Conservation (phyloP, 2,113 vertebrate genomes). For the Condylura cristata region DNA sequence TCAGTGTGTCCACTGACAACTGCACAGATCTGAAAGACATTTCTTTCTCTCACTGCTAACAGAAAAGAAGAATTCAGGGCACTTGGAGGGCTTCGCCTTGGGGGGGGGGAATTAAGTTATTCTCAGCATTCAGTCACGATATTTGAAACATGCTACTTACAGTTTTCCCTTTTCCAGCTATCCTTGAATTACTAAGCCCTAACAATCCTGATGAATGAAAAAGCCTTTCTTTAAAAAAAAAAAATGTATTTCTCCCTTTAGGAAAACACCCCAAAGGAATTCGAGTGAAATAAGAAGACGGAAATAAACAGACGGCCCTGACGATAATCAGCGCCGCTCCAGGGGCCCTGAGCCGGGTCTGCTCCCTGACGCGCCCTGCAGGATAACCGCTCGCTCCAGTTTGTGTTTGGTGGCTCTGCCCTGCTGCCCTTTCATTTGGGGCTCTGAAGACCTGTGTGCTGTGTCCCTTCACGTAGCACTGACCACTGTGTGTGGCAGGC, state of each 20-base stretch:
- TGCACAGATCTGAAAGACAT: too few species aligned
- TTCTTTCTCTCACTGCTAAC: neutral
- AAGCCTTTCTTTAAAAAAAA: neutral
- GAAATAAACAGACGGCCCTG: neutral
- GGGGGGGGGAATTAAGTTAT: neutral
- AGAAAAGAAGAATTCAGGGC: neutral
- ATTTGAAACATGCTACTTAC: neutral
- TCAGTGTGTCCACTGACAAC: too few species aligned
- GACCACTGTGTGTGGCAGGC: accelerated
- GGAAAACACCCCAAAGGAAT: neutral
- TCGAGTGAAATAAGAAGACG: neutral
- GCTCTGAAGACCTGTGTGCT: neutral
- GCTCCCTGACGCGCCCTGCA: too few species aligned
- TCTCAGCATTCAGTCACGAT: neutral
- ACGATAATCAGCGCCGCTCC: too few species aligned
- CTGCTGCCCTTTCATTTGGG: neutral
- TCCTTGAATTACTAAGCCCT: neutral
- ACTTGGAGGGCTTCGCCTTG: neutral
- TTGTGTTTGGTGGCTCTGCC: neutral
- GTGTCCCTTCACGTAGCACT: neutral
- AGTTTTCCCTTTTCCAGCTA: neutral
- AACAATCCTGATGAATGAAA: neutral
- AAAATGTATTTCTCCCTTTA: neutral
- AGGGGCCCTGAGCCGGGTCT: too few species aligned
- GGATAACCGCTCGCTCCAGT: too few species aligned